Base-by-base conservation (phyloP, 2,113 vertebrate species). In the Salvator merianae region DNA sequence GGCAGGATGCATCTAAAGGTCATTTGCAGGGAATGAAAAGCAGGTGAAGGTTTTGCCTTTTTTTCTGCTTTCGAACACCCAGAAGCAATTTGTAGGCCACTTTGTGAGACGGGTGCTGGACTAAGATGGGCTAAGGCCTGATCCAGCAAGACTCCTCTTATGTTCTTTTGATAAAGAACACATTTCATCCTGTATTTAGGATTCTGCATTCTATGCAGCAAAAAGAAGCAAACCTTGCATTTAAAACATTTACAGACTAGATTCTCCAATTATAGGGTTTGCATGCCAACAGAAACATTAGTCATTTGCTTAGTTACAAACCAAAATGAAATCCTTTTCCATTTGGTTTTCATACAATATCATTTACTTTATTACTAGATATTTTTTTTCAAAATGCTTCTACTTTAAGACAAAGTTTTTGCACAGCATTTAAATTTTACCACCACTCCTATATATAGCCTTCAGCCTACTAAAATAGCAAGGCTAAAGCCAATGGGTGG, bases 311-410 rank as follows among this genome's bases (percentile, higher is more conserved):
- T 82, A 91, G 90, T 13, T 92, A 91, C 88, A 94, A 95, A 93
- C 90, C 74, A 91, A 94, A 94, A 93, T 85, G 90, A 80, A 90
- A 92, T 84, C 83, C 91, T 92, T 91, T 92, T 87, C 62, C n/a
- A 88, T 81, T 93, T 92, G 90, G 90, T 81, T 91, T 88, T 91
- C 91, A 92, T 92, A 89, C 93, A 47, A 94, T 92, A 94, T 93
- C 95, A 96, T 94, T 95, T 94, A 88, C 93, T 93, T 94, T 94
- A 94, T 95, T 95, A 89, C 88, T 83, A 82, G 82, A 87, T 79
- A n/a, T 92, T 92, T 89, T 87, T 59, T 55, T 91, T 86, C 90
- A 87, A 87, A 93, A 93, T 82, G 88, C 90, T 95, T 90, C 94
- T 93, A 93, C 92, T 94, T 92, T 94, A 89, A 94, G 90, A 84